A percentile compares a stretch with the other conserved stretches of the same genome.
Conservation (phyloP, 2,113 vertebrate genomes). For the Cynoglossus semilaevis region DNA sequence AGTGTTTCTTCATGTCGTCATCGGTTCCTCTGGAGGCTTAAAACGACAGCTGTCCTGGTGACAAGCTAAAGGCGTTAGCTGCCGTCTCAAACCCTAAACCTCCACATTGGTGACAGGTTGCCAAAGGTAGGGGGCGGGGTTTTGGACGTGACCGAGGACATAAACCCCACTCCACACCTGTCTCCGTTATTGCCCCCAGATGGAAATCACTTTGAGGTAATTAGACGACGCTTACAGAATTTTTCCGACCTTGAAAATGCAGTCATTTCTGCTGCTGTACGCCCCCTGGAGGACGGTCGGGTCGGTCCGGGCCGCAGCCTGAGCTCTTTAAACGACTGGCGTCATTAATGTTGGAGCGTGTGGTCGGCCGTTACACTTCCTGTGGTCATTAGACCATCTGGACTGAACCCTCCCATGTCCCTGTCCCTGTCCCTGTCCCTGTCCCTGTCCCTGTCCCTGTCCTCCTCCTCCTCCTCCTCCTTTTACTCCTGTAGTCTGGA, state of each 20-base stretch:
- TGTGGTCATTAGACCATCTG: conserved; percentile 73
- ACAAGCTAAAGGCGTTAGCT: too few relatives aligned
- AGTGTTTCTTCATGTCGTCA: too few relatives aligned
- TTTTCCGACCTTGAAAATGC: conserved; percentile 32
- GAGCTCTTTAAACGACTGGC: conserved; percentile 54
- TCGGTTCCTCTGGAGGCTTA: too few relatives aligned
- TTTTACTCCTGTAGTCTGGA: conserved; percentile 4
- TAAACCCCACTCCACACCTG: too few relatives aligned
- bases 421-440: conserved; percentile 41
- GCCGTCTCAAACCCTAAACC: too few relatives aligned
- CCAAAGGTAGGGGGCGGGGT: too few relatives aligned
- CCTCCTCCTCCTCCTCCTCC: background rate
- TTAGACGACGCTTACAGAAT: too few relatives aligned
- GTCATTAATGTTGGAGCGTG: conserved; percentile 58
- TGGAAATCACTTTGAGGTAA: too few relatives aligned
- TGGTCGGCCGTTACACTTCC: conserved; percentile 67
- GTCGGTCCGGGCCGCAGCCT: conserved; percentile 23
- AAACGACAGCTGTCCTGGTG: too few relatives aligned
- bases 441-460: conserved; percentile 27
- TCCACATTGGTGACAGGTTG: too few relatives aligned
- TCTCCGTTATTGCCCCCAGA: too few relatives aligned
- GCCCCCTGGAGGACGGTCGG: conserved; percentile 14
- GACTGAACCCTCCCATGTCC: conserved; percentile 51
- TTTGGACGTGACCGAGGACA: too few relatives aligned
- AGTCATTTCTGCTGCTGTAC: conserved; percentile 19